Conservation (phyloP, 2,888 invertebrate species). For the Suillia variegata region DNA sequence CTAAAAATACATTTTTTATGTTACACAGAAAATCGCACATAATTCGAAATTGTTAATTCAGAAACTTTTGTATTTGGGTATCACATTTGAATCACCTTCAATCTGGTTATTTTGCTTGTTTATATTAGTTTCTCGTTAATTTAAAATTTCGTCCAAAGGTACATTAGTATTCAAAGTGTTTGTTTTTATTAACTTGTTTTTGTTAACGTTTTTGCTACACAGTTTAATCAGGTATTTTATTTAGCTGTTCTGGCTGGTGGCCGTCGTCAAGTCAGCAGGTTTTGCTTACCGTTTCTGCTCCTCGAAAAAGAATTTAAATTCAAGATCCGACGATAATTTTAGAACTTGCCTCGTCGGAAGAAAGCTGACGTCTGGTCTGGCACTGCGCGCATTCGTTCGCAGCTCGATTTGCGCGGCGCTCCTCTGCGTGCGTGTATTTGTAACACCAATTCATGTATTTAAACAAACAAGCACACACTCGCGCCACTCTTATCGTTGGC, state of each 20-base stretch:
- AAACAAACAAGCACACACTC: no score
- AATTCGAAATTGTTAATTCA: conserved; percentile 16
- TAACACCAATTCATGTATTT: no score
- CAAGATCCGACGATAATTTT: conserved; percentile 43
- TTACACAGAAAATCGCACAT: conserved; percentile 13
- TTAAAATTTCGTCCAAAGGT: no score
- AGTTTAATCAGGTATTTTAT: no score
- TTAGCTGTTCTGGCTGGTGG: neutral
- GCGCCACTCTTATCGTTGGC: conserved; percentile 25
- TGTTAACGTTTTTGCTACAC: no score
- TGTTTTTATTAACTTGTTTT: no score
- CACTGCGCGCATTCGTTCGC: conserved; percentile 42
- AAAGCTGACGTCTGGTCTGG: conserved; percentile 55
- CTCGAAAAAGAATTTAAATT: conserved; percentile 37
- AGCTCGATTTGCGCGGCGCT: conserved; percentile 33
- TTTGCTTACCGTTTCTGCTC: conserved; percentile 44
- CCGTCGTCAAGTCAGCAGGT: neutral
- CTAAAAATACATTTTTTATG: conserved; percentile 12
- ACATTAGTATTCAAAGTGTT: no score
- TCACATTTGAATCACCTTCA: neutral
- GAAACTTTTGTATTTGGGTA: neutral
- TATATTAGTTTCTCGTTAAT: conserved; percentile 1
- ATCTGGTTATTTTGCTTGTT: neutral
- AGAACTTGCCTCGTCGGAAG: conserved; percentile 52
- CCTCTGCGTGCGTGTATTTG: neutral